These are phyloP conservation scores for Loris lydekkerianus DNA, from an alignment of 2,797 vertebrate genomes.

Conservation along the genomic window DNA sequence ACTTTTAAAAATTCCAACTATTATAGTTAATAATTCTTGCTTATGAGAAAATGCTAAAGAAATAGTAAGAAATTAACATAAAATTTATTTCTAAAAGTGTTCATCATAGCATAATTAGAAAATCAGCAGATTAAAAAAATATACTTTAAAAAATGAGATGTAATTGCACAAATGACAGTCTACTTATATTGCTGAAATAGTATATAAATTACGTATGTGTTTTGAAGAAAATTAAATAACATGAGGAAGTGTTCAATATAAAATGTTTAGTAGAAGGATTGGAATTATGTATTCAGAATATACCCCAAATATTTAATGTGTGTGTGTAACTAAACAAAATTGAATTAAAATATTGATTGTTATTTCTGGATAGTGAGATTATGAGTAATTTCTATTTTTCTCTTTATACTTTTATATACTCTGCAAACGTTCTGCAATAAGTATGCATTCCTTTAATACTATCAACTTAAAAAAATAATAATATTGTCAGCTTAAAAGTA, in stretches of 20 bases:
- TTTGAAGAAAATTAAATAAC: slow-evolving; percentile 40
- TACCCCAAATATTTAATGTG: not conserved
- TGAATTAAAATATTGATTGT: not conserved
- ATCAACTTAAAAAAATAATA: not conserved
- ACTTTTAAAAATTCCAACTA: slow-evolving; percentile 7
- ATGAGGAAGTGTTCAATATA: not conserved
- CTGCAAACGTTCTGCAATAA: not conserved
- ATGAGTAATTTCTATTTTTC: not conserved
- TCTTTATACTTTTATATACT: not conserved
- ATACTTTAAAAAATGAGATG: slow-evolving; percentile 31
- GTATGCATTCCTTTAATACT: not conserved
- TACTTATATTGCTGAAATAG: not conserved
- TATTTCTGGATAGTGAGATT: not conserved
- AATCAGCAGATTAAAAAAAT: slow-evolving; percentile 38
- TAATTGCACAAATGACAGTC: not conserved
- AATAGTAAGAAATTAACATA: slow-evolving; percentile 25
- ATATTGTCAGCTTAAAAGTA: not conserved
- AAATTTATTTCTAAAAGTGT: slow-evolving; percentile 21
- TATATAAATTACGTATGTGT: not conserved
- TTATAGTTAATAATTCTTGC: slow-evolving; percentile 41
- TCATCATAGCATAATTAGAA: slow-evolving; percentile 13
- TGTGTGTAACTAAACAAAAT: not conserved
- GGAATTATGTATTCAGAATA: slow-evolving; percentile 15
- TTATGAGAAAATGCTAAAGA: slow-evolving; percentile 7
- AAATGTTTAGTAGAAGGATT: not conserved